These are phyloP conservation scores for Stylophora pistillata DNA, from an alignment of 64 coral and sea anemone species.

Conservation along the genomic window DNA sequence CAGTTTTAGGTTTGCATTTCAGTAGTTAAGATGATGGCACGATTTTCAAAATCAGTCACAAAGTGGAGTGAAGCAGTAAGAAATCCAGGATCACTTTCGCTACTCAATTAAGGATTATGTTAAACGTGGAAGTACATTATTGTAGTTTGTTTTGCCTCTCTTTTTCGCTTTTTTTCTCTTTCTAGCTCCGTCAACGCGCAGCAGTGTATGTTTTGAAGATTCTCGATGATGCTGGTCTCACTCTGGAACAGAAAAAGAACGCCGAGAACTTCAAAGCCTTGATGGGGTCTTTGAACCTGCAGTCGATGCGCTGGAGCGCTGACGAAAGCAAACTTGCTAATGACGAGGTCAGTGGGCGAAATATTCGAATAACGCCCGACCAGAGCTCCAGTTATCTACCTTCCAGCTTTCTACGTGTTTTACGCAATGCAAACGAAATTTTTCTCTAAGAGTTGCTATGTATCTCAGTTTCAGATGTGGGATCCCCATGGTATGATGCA, in stretches of 20 bases:
- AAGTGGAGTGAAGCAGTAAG: too few species aligned
- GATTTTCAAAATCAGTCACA: too few species aligned
- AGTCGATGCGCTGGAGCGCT: slow-evolving; percentile 12
- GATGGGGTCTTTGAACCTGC: slow-evolving; percentile 42
- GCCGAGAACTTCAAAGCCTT: slow-evolving; percentile 54
- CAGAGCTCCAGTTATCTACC: too few species aligned
- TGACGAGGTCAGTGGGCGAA: slow-evolving; percentile 10
- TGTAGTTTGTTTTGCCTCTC: neutral
- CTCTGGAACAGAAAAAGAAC: slow-evolving; percentile 45
- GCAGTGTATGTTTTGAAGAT: slow-evolving; percentile 68
- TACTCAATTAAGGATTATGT: too few species aligned
- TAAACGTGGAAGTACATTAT: too few species aligned
- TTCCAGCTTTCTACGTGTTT: too few species aligned
- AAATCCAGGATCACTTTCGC: too few species aligned
- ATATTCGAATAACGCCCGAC: too few species aligned
- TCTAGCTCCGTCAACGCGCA: slow-evolving; percentile 68
- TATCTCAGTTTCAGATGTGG: slow-evolving; percentile 60
- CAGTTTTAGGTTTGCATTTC: too few species aligned
- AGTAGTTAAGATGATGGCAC: too few species aligned
- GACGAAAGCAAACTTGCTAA: slow-evolving; percentile 5
- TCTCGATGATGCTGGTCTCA: slow-evolving; percentile 31
- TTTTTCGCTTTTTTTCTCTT: neutral
- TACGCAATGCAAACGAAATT: too few species aligned
- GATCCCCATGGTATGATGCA: slow-evolving; percentile 74
- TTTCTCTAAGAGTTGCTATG: neutral